phyloP scores from a whole-genome alignment of 2,888 invertebrate species.

The Trimorus sp. region DNA sequence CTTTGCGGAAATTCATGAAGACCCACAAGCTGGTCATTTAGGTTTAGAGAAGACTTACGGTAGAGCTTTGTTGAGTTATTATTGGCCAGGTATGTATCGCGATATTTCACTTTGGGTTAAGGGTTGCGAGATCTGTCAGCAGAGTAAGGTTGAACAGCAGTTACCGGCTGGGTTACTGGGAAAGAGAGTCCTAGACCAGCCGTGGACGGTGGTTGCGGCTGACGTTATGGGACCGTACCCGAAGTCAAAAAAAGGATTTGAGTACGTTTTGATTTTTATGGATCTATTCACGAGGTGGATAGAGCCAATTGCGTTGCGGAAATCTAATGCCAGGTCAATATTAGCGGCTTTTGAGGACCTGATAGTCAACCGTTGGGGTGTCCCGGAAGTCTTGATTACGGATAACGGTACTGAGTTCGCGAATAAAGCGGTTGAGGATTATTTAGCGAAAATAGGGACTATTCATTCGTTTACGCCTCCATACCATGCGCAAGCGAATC shows the following conservation, averaged over 20 bases:
- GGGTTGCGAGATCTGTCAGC: constrained; percentile 24
- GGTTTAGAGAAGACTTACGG: constrained; percentile 25
- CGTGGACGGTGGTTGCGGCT: constrained; percentile 63
- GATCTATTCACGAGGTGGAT: constrained; percentile 38
- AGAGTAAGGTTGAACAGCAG: constrained; percentile 35
- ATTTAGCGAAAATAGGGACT: no score
- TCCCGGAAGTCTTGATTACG: no score
- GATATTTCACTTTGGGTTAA: constrained; percentile 32
- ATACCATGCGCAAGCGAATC: no score
- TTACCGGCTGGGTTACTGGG: constrained; percentile 66
- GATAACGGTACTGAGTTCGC: no score
- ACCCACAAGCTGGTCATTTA: constrained; percentile 36
- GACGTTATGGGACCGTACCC: constrained; percentile 71
- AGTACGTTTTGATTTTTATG: constrained; percentile 18
- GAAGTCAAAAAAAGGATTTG: constrained; percentile 11
- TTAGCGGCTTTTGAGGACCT: no score
- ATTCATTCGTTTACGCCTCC: no score
- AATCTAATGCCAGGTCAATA: no score
- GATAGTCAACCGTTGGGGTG: no score
- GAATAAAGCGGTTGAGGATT: no score
- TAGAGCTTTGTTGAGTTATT: constrained; percentile 17
- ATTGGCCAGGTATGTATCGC: constrained; percentile 48
- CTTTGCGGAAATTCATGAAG: constrained; percentile 38
- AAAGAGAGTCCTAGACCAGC: constrained; percentile 41
- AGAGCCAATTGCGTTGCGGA: no score